Evolutionary conservation across 2,113 vertebrate genomes (phyloP).

Genomic region (Anas platyrhynchos): DNA sequence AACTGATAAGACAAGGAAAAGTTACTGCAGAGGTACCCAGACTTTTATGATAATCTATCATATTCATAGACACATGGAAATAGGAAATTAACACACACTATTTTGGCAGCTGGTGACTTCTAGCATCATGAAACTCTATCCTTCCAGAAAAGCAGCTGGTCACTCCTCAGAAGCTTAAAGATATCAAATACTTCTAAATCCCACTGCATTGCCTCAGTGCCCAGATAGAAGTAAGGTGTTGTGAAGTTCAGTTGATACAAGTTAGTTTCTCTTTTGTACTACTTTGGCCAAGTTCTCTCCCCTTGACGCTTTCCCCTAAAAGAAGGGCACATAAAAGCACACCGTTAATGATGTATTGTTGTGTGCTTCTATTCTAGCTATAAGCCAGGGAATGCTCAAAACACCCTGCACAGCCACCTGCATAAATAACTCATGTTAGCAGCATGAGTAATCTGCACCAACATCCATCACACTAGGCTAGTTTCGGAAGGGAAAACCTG

Average conservation of each 20-base stretch:
- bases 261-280: neutral
- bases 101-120: slow-evolving; percentile 34
- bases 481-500: slow-evolving; percentile 56
- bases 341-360: slow-evolving; percentile 32
- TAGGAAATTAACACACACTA: slow-evolving; percentile 34
- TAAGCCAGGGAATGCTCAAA: neutral
- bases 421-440: slow-evolving; percentile 73
- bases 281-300: neutral
- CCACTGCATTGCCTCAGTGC: neutral
- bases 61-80: neutral
- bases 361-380: neutral
- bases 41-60: slow-evolving; percentile 1
- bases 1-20: slow-evolving; percentile 56
- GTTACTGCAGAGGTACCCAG: neutral
- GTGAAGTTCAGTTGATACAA: neutral
- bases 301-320: neutral
- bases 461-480: slow-evolving; percentile 49
- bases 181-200: neutral
- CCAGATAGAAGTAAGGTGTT: neutral
- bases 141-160: slow-evolving; percentile 43
- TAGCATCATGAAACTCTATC: neutral
- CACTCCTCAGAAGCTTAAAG: slow-evolving; percentile 21
- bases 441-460: slow-evolving; percentile 67
- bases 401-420: slow-evolving; percentile 46
- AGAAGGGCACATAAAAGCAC: neutral